Conservation (phyloP, 2,888 invertebrate species). For the Amphipoea lucens region DNA sequence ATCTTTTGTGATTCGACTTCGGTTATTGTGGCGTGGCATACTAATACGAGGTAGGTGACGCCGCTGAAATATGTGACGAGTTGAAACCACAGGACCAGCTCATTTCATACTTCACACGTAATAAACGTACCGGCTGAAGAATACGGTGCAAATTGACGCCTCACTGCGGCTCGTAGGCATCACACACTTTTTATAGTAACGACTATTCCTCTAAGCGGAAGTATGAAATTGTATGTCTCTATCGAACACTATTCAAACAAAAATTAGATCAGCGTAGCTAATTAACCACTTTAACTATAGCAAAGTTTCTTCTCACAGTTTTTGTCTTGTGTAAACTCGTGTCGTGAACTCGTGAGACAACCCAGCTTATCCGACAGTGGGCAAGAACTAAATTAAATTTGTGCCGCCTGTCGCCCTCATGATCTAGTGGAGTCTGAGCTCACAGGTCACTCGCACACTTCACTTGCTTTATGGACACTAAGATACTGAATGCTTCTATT, state of each 20-base stretch:
- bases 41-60: constrained; percentile 87
- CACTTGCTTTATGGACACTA: constrained; percentile 57
- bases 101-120: constrained; percentile 73
- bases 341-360: constrained; percentile 47
- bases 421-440: constrained; percentile 78
- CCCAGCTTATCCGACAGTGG: constrained; percentile 69
- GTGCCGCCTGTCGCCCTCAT: constrained; percentile 81
- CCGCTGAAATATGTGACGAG: constrained; percentile 82
- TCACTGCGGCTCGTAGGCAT: constrained; percentile 10
- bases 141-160: constrained; percentile 59
- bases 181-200: constrained; percentile 11
- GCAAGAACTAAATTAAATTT: constrained; percentile 83
- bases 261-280: background rate
- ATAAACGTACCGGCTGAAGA: constrained; percentile 60
- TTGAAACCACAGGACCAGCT: constrained; percentile 72
- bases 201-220: background rate
- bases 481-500: constrained; percentile 34
- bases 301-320: constrained; percentile 18
- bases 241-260: background rate
- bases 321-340: constrained; percentile 35
- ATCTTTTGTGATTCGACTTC: constrained; percentile 90
- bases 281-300: constrained; percentile 4
- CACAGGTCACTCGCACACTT: constrained; percentile 66
- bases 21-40: constrained; percentile 89
- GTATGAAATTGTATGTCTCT: background rate